phyloP scores from a whole-genome alignment of 2,888 invertebrate genomes.

The Eupithecia exiguata region DNA sequence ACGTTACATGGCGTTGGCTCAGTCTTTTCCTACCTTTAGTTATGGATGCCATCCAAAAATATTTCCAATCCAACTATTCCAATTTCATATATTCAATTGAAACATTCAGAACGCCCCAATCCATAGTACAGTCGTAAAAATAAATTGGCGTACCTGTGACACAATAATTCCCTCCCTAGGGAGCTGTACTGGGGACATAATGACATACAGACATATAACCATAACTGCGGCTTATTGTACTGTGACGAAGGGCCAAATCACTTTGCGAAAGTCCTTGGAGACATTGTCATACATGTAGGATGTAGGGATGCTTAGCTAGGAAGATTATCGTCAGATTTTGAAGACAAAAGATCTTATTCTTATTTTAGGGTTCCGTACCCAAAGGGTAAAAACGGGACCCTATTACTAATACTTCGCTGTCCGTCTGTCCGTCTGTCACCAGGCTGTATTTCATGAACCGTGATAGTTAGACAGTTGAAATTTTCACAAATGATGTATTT shows the following conservation, averaged over 20 bases:
- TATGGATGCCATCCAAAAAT: background rate
- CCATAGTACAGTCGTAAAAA: conserved; percentile 68
- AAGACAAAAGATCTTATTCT: background rate
- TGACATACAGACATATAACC: conserved; percentile 68
- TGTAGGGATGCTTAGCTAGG: conserved; percentile 28
- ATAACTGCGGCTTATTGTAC: conserved; percentile 60
- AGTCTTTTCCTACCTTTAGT: too few relatives aligned
- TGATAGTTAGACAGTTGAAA: too few relatives aligned
- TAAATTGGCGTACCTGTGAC: conserved; percentile 75
- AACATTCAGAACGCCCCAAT: conserved; percentile 2
- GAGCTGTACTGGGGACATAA: conserved; percentile 56
- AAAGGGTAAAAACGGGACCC: too few relatives aligned
- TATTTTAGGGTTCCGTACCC: too few relatives aligned
- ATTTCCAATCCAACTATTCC: background rate
- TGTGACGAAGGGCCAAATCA: conserved; percentile 61
- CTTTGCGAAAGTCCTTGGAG: conserved; percentile 45
- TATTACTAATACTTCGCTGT: too few relatives aligned
- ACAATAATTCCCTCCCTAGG: conserved; percentile 69
- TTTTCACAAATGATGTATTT: too few relatives aligned
- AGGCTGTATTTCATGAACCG: too few relatives aligned
- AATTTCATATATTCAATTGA: background rate
- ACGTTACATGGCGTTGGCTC: too few relatives aligned
- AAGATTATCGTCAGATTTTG: conserved; percentile 13
- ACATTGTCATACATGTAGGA: conserved; percentile 38
- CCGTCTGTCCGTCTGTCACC: too few relatives aligned